phyloP scores from a whole-genome alignment of 2,888 invertebrate genomes.

The Gonocerus acuteangulatus region DNA sequence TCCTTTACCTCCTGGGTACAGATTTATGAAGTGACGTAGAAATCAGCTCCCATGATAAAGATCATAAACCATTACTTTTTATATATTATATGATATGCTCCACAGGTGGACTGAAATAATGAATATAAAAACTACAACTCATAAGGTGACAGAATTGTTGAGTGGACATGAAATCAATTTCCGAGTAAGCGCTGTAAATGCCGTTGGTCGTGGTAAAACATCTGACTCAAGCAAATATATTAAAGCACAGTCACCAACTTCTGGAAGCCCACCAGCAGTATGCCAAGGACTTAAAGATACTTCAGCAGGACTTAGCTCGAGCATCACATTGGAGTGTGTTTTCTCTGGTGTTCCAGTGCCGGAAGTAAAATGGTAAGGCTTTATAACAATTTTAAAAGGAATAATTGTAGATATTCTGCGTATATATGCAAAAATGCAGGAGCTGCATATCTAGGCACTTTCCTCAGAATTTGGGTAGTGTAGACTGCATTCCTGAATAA shows the following conservation, averaged over 20 bases:
- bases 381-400: slow-evolving; percentile 1
- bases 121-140: slow-evolving; percentile 54
- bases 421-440: no score
- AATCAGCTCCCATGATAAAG: no score
- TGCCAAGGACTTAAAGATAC: slow-evolving; percentile 62
- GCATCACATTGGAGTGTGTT: slow-evolving; percentile 64
- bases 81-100: no score
- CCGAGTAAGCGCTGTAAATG: slow-evolving; percentile 67
- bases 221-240: slow-evolving; percentile 58
- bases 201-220: slow-evolving; percentile 64
- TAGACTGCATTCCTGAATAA: no score
- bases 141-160: slow-evolving; percentile 55
- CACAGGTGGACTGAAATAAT: slow-evolving; percentile 58
- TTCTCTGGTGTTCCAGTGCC: slow-evolving; percentile 70
- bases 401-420: no score
- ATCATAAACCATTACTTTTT: no score
- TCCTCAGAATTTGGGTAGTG: no score
- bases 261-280: slow-evolving; percentile 56
- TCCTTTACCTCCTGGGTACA: no score
- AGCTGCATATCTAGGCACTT: neutral
- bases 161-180: slow-evolving; percentile 62
- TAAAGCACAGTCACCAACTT: slow-evolving; percentile 50
- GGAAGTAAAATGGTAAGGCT: slow-evolving; percentile 58
- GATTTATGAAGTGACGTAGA: no score
- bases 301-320: slow-evolving; percentile 55